A percentile compares a stretch with the other conserved stretches of the same genome.
Evolutionary conservation across 2,797 vertebrate species (phyloP).

Genomic region (Catharus ustulatus): DNA sequence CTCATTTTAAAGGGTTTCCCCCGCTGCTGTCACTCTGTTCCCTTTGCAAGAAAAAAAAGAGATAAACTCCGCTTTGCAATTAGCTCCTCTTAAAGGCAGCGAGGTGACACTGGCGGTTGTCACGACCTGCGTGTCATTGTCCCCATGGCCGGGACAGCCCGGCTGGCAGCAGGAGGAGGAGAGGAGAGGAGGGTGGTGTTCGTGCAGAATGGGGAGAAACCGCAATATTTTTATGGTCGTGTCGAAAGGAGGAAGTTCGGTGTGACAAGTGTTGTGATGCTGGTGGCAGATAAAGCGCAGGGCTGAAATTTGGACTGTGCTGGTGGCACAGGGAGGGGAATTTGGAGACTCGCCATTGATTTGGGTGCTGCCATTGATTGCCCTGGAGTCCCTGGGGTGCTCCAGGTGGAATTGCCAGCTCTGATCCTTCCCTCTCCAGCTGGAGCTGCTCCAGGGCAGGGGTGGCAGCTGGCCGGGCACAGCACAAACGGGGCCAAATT

Average conservation of each 20-base stretch:
- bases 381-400: not conserved
- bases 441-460: not conserved
- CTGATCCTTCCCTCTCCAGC: not conserved
- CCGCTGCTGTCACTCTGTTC: not conserved
- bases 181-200: not conserved
- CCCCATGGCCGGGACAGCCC: not conserved
- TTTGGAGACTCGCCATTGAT: accelerated
- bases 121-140: not conserved
- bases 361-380: not conserved
- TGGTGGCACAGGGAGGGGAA: not conserved
- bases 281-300: not conserved
- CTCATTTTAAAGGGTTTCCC: accelerated
- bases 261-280: not conserved
- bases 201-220: not conserved
- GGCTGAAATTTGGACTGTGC: not conserved
- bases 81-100: not conserved
- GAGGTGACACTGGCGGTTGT: not conserved
- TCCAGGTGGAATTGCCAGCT: not conserved
- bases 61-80: not conserved
- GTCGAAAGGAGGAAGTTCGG: not conserved
- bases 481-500: not conserved
- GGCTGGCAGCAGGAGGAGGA: not conserved
- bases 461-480: not conserved
- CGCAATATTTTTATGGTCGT: not conserved
- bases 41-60: not conserved